Evolutionary conservation across 2,113 vertebrate species (phyloP).

Genomic region (Passerina amoena): DNA sequence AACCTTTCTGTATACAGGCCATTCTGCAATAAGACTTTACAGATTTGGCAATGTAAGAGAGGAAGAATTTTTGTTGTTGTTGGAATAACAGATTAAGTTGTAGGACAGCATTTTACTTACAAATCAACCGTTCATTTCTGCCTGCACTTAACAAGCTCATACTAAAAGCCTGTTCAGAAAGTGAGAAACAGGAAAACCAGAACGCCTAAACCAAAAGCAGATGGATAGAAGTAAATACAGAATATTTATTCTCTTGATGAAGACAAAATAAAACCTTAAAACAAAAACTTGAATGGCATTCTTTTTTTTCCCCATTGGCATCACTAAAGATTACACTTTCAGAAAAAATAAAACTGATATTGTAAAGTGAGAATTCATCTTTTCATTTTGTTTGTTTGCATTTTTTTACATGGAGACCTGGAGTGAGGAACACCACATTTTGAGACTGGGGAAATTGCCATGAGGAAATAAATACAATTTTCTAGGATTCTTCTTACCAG

Average conservation of each 20-base stretch:
- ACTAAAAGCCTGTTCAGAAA: not conserved
- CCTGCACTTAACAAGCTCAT: not conserved
- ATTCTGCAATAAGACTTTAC: not conserved
- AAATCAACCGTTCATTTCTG: not conserved
- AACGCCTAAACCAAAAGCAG: not conserved
- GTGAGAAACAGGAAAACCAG: not conserved
- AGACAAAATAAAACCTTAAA: not conserved
- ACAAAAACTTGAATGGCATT: rapidly evolving
- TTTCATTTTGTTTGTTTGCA: not conserved
- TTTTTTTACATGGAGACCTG: not conserved
- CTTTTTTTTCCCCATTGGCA: rapidly evolving
- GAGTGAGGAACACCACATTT: rapidly evolving
- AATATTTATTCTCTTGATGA: not conserved
- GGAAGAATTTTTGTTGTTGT: not conserved
- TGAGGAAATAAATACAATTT: not conserved
- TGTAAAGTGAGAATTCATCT: not conserved
- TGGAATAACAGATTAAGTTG: not conserved
- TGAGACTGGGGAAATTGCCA: rapidly evolving
- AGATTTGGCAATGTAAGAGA: not conserved
- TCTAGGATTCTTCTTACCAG: not conserved
- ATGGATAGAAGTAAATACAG: not conserved
- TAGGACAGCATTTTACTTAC: not conserved
- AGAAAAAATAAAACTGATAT: not conserved
- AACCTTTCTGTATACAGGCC: not conserved
- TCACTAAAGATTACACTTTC: not conserved